These are phyloP conservation scores for Paratrypauchen microcephalus DNA, from an alignment of 2,797 vertebrate species.

Conservation along the genomic window DNA sequence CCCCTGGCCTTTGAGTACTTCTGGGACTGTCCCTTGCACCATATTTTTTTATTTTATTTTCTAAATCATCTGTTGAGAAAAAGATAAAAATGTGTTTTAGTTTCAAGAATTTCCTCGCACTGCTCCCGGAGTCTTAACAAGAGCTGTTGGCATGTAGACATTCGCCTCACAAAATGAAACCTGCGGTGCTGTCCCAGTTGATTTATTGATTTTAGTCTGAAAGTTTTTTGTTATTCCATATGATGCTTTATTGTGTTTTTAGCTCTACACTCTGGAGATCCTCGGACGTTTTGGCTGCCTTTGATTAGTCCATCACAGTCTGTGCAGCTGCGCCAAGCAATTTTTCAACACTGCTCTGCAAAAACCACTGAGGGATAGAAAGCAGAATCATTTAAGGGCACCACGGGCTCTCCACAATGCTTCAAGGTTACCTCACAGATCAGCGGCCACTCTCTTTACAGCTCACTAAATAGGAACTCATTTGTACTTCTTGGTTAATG, in stretches of 20 bases:
- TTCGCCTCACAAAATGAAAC: conserved; percentile 12
- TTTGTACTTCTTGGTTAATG: conserved; percentile 5
- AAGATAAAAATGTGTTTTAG: conserved; percentile 11
- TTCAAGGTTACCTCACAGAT: conserved; percentile 22
- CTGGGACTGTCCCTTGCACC: not conserved
- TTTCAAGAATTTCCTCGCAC: not conserved
- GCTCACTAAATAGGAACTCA: conserved; percentile 6
- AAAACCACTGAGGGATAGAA: conserved; percentile 3
- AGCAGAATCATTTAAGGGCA: conserved; percentile 17
- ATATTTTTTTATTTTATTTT: not conserved
- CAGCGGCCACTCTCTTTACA: conserved; percentile 11
- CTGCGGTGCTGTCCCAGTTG: conserved; percentile 5
- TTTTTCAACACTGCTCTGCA: conserved; percentile 12
- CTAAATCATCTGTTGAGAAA: conserved; percentile 4
- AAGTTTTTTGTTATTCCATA: conserved; percentile 8
- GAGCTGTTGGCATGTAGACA: conserved; percentile 13
- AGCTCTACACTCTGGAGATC: not conserved
- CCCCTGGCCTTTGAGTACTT: not conserved
- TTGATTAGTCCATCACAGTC: conserved; percentile 21
- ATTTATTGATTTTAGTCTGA: conserved; percentile 11
- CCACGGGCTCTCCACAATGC: conserved; percentile 5
- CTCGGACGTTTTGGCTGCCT: conserved; percentile 10
- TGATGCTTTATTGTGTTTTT: conserved; percentile 5
- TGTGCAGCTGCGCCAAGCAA: conserved; percentile 4
- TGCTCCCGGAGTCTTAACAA: conserved; percentile 8